phyloP scores from a whole-genome alignment of 2,113 vertebrate species.

The Antechinus stuartii region DNA sequence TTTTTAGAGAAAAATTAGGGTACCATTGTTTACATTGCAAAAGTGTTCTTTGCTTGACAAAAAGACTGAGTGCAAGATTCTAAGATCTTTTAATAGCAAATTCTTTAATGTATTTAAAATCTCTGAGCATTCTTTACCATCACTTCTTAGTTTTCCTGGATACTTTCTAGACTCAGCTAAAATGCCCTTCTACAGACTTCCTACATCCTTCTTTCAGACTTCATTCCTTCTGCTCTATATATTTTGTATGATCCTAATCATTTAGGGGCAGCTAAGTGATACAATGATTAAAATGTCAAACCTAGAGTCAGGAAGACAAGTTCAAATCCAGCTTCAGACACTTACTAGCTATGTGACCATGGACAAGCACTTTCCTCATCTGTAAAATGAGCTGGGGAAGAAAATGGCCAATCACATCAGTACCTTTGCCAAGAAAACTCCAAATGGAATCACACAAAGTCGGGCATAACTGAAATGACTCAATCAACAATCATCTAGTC shows the following conservation, averaged over 20 bases:
- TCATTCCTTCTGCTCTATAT: neutral
- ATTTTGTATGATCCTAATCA: neutral
- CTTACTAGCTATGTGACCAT: slow-evolving; percentile 46
- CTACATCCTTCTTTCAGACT: neutral
- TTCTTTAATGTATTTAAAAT: neutral
- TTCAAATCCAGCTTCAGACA: slow-evolving; percentile 33
- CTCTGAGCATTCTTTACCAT: neutral
- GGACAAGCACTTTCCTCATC: slow-evolving; percentile 41
- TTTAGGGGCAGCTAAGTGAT: too few relatives aligned
- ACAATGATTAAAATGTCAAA: too few relatives aligned
- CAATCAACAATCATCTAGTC: neutral
- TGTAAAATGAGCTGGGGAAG: neutral
- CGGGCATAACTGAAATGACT: too few relatives aligned
- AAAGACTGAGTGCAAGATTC: slow-evolving; percentile 30
- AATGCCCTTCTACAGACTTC: neutral
- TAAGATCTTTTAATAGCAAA: neutral
- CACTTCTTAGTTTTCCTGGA: neutral
- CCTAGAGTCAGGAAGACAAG: too few relatives aligned
- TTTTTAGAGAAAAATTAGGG: neutral
- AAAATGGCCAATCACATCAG: neutral
- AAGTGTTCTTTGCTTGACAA: slow-evolving; percentile 34
- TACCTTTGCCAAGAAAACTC: neutral
- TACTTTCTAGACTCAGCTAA: neutral
- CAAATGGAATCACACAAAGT: neutral
- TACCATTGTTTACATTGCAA: slow-evolving; percentile 41